Percentiles rank a stretch among this genome's conserved stretches.
Conservation (phyloP, 2,888 invertebrate species). For the Esperia sulphurella region DNA sequence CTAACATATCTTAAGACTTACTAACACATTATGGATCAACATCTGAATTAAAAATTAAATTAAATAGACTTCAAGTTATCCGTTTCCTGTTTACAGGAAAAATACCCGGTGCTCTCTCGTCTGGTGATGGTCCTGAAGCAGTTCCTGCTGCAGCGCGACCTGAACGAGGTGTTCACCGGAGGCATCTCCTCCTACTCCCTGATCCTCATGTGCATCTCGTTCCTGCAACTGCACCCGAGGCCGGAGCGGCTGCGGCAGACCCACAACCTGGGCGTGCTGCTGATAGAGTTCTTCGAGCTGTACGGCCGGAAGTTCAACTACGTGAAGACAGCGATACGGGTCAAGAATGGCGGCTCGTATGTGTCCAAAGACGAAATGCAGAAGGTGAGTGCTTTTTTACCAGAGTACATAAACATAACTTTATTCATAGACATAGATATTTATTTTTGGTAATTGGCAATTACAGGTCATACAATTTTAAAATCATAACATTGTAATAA, state of each 20-base stretch:
- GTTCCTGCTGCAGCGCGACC: constrained; percentile 97
- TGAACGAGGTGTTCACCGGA: constrained; percentile 99
- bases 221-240: constrained; percentile 94
- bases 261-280: constrained; percentile 93
- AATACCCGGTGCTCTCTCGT: constrained; percentile 94
- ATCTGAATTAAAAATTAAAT: no score
- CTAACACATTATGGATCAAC: no score
- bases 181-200: constrained; percentile 99
- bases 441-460: no score
- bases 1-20: no score
- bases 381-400: constrained; percentile 49
- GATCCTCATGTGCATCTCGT: constrained; percentile 98
- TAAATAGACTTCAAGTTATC: background rate
- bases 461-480: no score
- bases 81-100: constrained; percentile 58
- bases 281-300: constrained; percentile 98
- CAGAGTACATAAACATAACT: no score
- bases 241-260: constrained; percentile 83
- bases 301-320: constrained; percentile 98
- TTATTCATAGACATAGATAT: no score
- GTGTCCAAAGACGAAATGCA: constrained; percentile 96
- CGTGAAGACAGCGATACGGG: constrained; percentile 94
- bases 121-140: constrained; percentile 98
- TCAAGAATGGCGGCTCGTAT: constrained; percentile 95
- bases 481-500: no score